Conservation (phyloP, 2,797 vertebrate species). For the Cephalopachus bancanus region DNA sequence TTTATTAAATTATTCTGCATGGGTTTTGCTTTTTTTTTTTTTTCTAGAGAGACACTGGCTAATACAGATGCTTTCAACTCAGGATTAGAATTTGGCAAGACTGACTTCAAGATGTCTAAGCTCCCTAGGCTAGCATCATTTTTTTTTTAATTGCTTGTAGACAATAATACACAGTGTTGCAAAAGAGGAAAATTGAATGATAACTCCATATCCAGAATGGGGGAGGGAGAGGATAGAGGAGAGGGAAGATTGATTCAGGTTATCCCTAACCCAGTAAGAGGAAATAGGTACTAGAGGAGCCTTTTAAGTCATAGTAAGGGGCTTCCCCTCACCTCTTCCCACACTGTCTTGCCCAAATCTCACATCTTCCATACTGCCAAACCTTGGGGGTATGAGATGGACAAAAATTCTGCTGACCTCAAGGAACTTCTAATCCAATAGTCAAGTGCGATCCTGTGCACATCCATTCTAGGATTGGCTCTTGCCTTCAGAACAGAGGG, state of each 20-base stretch:
- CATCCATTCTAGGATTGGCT: background rate
- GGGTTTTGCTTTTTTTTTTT: constrained; percentile 61
- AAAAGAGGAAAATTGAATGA: constrained; percentile 2
- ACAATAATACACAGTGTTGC: background rate
- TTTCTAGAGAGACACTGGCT: constrained; percentile 34
- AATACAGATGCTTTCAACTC: constrained; percentile 47
- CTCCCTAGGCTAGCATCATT: constrained; percentile 13
- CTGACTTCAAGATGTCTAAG: constrained; percentile 64
- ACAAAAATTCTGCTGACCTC: background rate
- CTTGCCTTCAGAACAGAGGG: background rate
- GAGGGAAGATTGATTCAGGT: background rate
- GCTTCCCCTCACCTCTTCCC: background rate
- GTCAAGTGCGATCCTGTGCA: background rate
- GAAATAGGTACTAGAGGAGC: background rate
- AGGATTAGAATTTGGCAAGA: constrained; percentile 66
- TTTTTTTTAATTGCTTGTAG: constrained; percentile 33
- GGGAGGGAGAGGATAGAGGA: background rate
- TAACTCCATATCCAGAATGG: background rate
- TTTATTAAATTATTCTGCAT: constrained; percentile 48
- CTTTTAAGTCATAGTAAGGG: background rate
- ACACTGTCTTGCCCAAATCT: background rate
- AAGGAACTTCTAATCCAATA: background rate
- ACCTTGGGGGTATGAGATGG: background rate
- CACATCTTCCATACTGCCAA: background rate
- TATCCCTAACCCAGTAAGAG: background rate